Conservation (phyloP, 2,888 invertebrate species). For the Nymphalis polychloros region DNA sequence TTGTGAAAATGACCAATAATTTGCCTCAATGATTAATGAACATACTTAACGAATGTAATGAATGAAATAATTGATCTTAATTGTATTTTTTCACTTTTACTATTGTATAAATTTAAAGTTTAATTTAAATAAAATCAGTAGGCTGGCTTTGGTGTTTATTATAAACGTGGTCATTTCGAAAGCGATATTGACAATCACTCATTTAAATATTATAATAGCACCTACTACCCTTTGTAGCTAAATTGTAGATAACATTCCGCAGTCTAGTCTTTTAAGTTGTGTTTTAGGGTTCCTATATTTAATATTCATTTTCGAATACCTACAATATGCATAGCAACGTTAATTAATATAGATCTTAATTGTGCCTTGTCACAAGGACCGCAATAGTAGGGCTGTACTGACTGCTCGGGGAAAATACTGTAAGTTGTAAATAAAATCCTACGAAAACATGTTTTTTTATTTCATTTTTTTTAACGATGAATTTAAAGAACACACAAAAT, state of each 20-base stretch:
- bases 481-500: too few species aligned
- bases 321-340: background rate
- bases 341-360: conserved; percentile 13
- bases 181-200: conserved; percentile 12
- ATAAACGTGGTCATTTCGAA: conserved; percentile 10
- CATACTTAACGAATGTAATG: background rate
- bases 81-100: background rate
- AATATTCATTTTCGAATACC: conserved; percentile 11
- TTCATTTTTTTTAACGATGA: background rate
- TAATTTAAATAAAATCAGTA: background rate
- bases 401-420: conserved; percentile 66
- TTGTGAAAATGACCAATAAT: background rate
- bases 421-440: conserved; percentile 73
- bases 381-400: conserved; percentile 50
- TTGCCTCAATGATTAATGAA: background rate
- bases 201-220: conserved; percentile 12
- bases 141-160: conserved; percentile 11
- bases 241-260: conserved; percentile 72
- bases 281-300: conserved; percentile 35
- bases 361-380: conserved; percentile 47
- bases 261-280: conserved; percentile 56
- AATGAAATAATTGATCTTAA: background rate
- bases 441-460: conserved; percentile 21
- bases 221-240: conserved; percentile 38
- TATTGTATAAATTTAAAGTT: background rate